phyloP scores from a whole-genome alignment of 2,797 vertebrate genomes.

The Paramormyrops hopkinsi region DNA sequence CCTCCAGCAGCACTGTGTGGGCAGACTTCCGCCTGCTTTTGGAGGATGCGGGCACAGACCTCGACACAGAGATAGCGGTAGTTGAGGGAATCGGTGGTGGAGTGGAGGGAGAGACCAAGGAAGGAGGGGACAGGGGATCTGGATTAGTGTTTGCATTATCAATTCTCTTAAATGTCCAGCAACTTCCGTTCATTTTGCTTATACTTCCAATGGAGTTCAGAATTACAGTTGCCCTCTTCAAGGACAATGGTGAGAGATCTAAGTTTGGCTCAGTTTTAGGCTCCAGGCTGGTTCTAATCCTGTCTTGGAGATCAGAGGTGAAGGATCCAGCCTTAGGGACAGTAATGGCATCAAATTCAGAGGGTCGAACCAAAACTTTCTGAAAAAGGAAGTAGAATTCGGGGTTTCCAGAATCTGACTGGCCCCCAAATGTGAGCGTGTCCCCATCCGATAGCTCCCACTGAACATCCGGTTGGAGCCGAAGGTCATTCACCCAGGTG shows the following conservation, averaged over 20 bases:
- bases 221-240: slow-evolving; percentile 75
- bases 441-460: slow-evolving; percentile 77
- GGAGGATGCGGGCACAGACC: slow-evolving; percentile 41
- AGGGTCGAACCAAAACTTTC: slow-evolving; percentile 78
- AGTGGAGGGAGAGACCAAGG: slow-evolving; percentile 26
- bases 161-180: slow-evolving; percentile 69
- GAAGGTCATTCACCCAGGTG: slow-evolving; percentile 81
- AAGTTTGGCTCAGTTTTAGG: slow-evolving; percentile 50
- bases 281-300: slow-evolving; percentile 62
- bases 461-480: slow-evolving; percentile 62
- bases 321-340: slow-evolving; percentile 72
- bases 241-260: slow-evolving; percentile 60
- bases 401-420: slow-evolving; percentile 52
- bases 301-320: slow-evolving; percentile 65
- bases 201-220: slow-evolving; percentile 88
- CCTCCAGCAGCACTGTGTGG: slow-evolving; percentile 79
- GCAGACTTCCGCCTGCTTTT: slow-evolving; percentile 81
- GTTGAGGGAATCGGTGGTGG: slow-evolving; percentile 23
- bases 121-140: background rate
- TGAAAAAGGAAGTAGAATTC: slow-evolving; percentile 91
- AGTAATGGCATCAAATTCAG: slow-evolving; percentile 85
- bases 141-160: slow-evolving; percentile 34
- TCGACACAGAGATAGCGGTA: slow-evolving; percentile 31
- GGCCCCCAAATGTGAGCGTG: slow-evolving; percentile 73
- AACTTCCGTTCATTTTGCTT: slow-evolving; percentile 76